These are phyloP conservation scores for Caenorhabditis inopinata DNA, from an alignment of 1,140 invertebrate species.

Conservation along the genomic window DNA sequence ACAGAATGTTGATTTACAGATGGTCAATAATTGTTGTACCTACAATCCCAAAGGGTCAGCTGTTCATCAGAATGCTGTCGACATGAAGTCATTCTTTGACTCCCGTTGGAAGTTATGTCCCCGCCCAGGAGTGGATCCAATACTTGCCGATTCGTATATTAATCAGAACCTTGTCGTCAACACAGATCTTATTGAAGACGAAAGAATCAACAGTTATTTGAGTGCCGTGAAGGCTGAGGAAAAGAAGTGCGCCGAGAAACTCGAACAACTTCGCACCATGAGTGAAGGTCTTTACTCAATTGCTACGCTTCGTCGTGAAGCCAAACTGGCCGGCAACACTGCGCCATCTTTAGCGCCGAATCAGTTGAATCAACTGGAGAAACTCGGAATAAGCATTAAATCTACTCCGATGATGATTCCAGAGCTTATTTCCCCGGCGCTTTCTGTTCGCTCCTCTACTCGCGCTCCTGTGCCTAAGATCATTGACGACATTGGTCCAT, in stretches of 20 bases:
- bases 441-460: neutral
- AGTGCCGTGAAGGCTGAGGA: neutral
- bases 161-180: neutral
- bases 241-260: conserved; percentile 4
- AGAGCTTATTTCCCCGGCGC: neutral
- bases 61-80: conserved; percentile 52
- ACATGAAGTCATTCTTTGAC: conserved; percentile 55
- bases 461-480: neutral
- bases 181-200: neutral
- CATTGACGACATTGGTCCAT: conserved; percentile 14
- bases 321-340: neutral
- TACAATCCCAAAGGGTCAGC: conserved; percentile 57
- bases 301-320: neutral
- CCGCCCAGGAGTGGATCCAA: neutral
- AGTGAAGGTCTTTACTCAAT: neutral
- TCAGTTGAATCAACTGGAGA: neutral
- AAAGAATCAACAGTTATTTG: neutral
- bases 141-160: neutral
- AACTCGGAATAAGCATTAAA: neutral
- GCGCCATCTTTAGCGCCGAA: neutral
- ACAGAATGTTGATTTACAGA: neutral
- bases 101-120: conserved; percentile 46
- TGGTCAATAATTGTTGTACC: conserved; percentile 61
- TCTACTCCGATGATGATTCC: neutral
- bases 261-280: neutral